Evolutionary conservation across 2,888 invertebrate species (phyloP), one percentile per base, ranked within the genome.

Genomic region (Epicampocera succincta): DNA sequence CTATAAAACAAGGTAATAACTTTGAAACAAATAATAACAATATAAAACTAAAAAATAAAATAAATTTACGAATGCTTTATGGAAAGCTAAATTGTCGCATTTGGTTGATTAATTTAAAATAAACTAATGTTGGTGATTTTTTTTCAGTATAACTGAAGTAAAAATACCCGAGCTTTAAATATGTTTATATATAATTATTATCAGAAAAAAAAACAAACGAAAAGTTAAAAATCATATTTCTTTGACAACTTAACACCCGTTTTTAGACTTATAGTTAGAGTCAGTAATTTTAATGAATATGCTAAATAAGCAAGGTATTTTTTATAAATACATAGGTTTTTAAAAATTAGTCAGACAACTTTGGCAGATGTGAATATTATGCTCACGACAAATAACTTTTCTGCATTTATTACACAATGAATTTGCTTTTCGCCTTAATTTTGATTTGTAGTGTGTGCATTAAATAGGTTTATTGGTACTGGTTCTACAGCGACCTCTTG

Each of bases 341-440:
- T n/a, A n/a, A n/a, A n/a, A n/a, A n/a, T n/a, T n/a, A n/a, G n/a
- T n/a, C n/a, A n/a, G n/a, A n/a, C n/a, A n/a, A n/a, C n/a, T n/a
- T n/a, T n/a, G n/a, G n/a, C n/a, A n/a, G n/a, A n/a, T n/a, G n/a
- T n/a, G n/a, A n/a, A 29, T 29, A 29, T 29, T 29, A 6, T 29
- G 29, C 29, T 29, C 29, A 29, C 29, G 29, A 29, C 6, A 29
- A 29, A 29, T 29, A 29, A 29, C 29, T 29, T 29, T 29, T 29
- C 29, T 29, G 29, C 29, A 52, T 48, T 73, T 19, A 73, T 73
- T 68, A 72, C 66, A 44, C 72, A 40, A 61, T 73, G 66, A 3
- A 29, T 29, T 29, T 29, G 29, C 29, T 29, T 29, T 29, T 29
- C 29, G 29, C 29, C 29, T 29, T 29, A 29, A 29, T 29, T 29